Base-by-base conservation (phyloP, 2,888 invertebrate genomes). In the Sinodicranocentrus sp. region DNA sequence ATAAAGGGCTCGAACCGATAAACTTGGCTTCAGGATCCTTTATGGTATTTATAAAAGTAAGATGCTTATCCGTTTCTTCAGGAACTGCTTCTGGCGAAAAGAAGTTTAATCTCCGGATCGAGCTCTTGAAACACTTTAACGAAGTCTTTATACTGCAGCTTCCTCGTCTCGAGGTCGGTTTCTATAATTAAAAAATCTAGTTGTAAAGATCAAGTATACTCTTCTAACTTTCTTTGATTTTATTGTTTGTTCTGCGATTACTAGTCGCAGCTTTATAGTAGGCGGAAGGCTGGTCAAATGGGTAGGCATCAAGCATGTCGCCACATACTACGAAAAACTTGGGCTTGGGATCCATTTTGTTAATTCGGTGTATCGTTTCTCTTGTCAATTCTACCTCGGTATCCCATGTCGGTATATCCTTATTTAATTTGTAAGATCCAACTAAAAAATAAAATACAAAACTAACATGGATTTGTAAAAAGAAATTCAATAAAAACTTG, bases 311-410 rank as follows among this genome's bases (percentile, higher is more conserved):
- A 39, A 91, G 89, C 83, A 92, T 89, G 88, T 92, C 92, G 0
- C 92, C 92, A 89, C 92, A 92, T 21, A 92, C 90, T 10, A 92
- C 90, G 84, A 91, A 90, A 87, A 92, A 92, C 70, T 89, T 89
- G 15, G 92, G 92, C 72, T 86, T 90, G 0, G 92, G 92, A 1
- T 85, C 86, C 90, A 92, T 90, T 6, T 82, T 61, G 88, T 92
- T 92, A 6, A 91, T 90, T 72, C 90, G 90, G 6, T 89, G 68
- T 15, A 92, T 90, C 15, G 90, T 89, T 63, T 89, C 87, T 52
- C 89, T 87, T 0, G 91, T 89, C 28, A 91, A 88, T n/a, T 85
- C 84, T 3, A 91, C 90, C 89, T 92, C 92, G 85, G 90, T 89
- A 28, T 90, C 90, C 92, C 92, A 92, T 1, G 88, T 88, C 13